A percentile compares a stretch with the other conserved stretches of the same genome.
These are phyloP conservation scores for Hyperopisus bebe DNA, from an alignment of 2,113 vertebrate genomes.

Conservation along the genomic window DNA sequence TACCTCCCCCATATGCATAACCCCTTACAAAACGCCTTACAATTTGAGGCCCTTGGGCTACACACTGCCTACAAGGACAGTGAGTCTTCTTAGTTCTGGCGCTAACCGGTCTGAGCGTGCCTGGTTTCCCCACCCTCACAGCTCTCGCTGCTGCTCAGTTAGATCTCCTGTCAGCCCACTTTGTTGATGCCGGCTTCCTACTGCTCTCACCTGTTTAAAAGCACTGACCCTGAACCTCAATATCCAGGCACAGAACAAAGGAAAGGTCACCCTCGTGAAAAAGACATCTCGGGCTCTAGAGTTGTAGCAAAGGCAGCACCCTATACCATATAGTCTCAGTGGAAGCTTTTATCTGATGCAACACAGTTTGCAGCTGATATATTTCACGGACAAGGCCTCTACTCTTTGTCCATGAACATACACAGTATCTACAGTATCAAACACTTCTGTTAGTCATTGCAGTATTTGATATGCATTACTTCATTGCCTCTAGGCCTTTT, in stretches of 20 bases:
- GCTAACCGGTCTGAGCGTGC: background rate
- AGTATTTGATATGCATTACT: background rate
- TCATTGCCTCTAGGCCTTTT: background rate
- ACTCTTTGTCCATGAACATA: background rate
- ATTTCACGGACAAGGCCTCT: background rate
- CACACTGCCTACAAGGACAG: background rate
- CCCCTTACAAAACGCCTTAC: background rate
- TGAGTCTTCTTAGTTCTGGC: background rate
- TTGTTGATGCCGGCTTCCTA: conserved; percentile 5
- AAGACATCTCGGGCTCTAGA: conserved; percentile 4
- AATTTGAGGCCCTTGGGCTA: background rate
- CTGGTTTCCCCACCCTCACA: background rate
- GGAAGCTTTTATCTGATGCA: background rate
- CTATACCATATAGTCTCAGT: background rate
- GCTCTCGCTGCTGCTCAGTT: background rate
- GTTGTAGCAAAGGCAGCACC: background rate
- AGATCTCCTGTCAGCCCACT: conserved; percentile 10
- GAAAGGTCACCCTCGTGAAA: background rate
- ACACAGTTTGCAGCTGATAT: background rate
- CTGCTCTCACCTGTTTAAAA: conserved; percentile 21
- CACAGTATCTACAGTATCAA: background rate
- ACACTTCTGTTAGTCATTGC: background rate
- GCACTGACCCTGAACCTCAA: conserved; percentile 14
- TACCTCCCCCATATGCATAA: background rate
- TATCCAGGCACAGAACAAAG: conserved; percentile 11